Percentiles rank a stretch among this genome's conserved stretches.
Evolutionary conservation across 2,888 invertebrate genomes (phyloP).

Genomic region (Xestia sexstrigata): DNA sequence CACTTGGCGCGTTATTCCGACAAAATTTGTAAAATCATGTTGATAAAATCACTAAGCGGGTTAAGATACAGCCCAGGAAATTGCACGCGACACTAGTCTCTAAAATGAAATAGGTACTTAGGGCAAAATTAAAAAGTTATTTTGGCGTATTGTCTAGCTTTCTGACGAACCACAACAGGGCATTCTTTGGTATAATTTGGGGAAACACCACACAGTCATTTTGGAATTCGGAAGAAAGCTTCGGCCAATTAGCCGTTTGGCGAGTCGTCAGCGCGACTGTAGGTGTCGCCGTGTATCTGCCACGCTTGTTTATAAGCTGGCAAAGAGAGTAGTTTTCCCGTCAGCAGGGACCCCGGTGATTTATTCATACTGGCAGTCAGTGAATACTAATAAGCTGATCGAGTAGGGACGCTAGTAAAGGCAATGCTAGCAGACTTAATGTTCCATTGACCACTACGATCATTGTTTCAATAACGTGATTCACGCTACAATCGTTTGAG

Average conservation of each 20-base stretch:
- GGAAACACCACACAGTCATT: constrained; percentile 81
- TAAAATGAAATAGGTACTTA: constrained; percentile 22
- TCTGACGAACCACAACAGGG: constrained; percentile 62
- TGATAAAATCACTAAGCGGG: constrained; percentile 20
- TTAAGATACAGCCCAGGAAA: constrained; percentile 10
- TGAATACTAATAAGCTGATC: constrained; percentile 79
- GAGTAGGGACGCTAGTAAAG: constrained; percentile 45
- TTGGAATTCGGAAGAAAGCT: constrained; percentile 71
- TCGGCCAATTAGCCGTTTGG: constrained; percentile 75
- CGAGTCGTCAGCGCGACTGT: constrained; percentile 71
- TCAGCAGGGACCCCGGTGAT: constrained; percentile 79
- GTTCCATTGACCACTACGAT: constrained; percentile 38
- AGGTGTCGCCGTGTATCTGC: constrained; percentile 74
- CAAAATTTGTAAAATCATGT: constrained; percentile 31
- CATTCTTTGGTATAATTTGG: constrained; percentile 69
- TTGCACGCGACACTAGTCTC: constrained; percentile 22
- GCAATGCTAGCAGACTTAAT: constrained; percentile 34
- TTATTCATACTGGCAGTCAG: constrained; percentile 75
- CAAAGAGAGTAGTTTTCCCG: constrained; percentile 76
- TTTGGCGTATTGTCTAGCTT: constrained; percentile 46
- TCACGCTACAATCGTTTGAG: constrained; percentile 57
- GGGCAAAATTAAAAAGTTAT: constrained; percentile 27
- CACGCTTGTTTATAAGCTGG: constrained; percentile 81
- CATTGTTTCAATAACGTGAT: constrained; percentile 52
- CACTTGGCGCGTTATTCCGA: constrained; percentile 44